Base-by-base conservation (phyloP, 1,140 invertebrate species). In the Saccostrea glomerata region DNA sequence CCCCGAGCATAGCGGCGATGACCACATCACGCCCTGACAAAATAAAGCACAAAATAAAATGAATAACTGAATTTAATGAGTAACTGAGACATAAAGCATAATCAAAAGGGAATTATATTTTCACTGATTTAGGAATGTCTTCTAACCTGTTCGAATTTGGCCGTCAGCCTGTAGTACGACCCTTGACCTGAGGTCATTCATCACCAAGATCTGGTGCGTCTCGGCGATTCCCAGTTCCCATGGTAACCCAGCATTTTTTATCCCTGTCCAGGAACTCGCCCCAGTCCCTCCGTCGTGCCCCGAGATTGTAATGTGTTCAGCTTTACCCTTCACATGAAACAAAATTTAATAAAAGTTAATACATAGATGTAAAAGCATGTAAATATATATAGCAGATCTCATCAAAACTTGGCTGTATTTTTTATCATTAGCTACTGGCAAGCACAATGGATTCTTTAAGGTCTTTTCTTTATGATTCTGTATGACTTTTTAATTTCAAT, bases 241-340 rank as follows among this genome's bases (percentile, higher is more conserved):
- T 0, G 99, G 99, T 84, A 99, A 95, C 25, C 98, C 98, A 20
- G 98, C 98, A 90, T 97, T 97, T 96, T 99, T 99, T 90, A 96
- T 96, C 23, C 96, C 98, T 1, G 98, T 99, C 98, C 98, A 99
- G 87, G 98, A 98, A 95, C 97, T 98, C 60, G 99, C 99, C 36
- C 99, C 99, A 63, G 99, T 99, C 70, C 99, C 99, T 85, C 99
- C 99, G 95, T 99, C 99, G 95, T 99, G 98, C 0, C 99, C 99
- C 54, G 98, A 99, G 91, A 99, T 99, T 11, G 98, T 98, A 91
- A 99, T 98, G 94, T 99, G 99, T 93, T 99, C 99, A 11, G 98
- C 98, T 96, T 99, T 99, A 77, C 98, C 98, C 97, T 98, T 23
- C 17, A 85, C 9, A 47, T 12, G 13, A 70, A 66, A 66, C 63